Conservation (phyloP, 2,888 invertebrate genomes). For the Sepioteuthis lessoniana region DNA sequence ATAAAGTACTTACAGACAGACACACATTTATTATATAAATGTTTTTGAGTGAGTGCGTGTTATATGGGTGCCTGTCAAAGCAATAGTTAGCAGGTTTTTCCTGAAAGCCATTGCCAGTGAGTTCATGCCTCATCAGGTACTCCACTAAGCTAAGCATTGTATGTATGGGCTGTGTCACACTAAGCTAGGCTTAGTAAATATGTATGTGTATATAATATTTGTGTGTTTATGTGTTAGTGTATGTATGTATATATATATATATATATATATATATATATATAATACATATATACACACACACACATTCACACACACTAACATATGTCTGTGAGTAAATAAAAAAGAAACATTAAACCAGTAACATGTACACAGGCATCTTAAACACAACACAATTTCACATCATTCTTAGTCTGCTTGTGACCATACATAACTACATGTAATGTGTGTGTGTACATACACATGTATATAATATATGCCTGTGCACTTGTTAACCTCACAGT, state of each 20-base stretch:
- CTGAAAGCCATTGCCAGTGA: background rate
- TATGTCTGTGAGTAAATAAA: background rate
- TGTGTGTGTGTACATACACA: background rate
- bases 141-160: background rate
- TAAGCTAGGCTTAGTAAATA: background rate
- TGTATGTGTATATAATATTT: background rate
- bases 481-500: slow-evolving; percentile 10
- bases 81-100: background rate
- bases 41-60: background rate
- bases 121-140: slow-evolving; percentile 1
- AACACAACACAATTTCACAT: too few relatives aligned
- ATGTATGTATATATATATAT: background rate
- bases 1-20: background rate
- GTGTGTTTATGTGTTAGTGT: background rate
- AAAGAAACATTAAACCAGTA: too few relatives aligned
- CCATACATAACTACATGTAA: background rate
- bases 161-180: background rate
- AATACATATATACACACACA: too few relatives aligned
- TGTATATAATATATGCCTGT: background rate
- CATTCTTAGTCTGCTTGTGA: background rate
- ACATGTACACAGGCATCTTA: too few relatives aligned
- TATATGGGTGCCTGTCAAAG: background rate
- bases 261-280: too few relatives aligned
- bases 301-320: background rate
- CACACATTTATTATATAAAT: background rate